phyloP scores from a whole-genome alignment of 2,888 invertebrate species.

The Xylota sylvarum region DNA sequence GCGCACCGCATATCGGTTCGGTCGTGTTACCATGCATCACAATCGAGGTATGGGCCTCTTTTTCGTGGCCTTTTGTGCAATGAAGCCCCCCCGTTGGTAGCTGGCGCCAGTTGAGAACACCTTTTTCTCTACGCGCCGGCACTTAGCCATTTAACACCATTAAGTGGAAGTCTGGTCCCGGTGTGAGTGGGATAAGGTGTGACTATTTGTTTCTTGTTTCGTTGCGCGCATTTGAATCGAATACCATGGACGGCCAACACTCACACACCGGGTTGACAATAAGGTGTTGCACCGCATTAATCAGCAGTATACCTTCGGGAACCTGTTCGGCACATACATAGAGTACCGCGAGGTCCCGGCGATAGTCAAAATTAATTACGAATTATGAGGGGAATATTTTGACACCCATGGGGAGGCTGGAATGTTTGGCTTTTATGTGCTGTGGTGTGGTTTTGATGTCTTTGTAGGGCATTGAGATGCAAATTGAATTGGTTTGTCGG shows the following conservation, averaged over 20 bases:
- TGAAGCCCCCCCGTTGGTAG: slow-evolving; percentile 69
- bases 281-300: slow-evolving; percentile 72
- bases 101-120: slow-evolving; percentile 75
- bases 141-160: slow-evolving; percentile 76
- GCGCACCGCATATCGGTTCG: neutral
- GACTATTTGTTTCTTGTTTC: slow-evolving; percentile 70
- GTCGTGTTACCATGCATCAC: slow-evolving; percentile 61
- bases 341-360: slow-evolving; percentile 35
- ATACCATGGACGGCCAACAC: slow-evolving; percentile 3
- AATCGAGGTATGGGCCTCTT: slow-evolving; percentile 37
- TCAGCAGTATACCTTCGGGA: slow-evolving; percentile 44
- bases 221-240: slow-evolving; percentile 63
- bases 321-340: slow-evolving; percentile 50
- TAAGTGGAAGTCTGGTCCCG: slow-evolving; percentile 65
- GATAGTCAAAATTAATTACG: slow-evolving; percentile 66
- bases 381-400: slow-evolving; percentile 64
- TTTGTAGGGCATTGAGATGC: slow-evolving; percentile 67
- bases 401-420: slow-evolving; percentile 68
- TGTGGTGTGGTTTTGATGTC: slow-evolving; percentile 45
- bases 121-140: slow-evolving; percentile 72
- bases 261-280: slow-evolving; percentile 52
- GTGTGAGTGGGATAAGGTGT: slow-evolving; percentile 66
- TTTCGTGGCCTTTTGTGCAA: slow-evolving; percentile 44
- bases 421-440: slow-evolving; percentile 26
- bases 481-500: slow-evolving; percentile 50